Conservation (phyloP, 2,797 vertebrate species). For the Spondyliosoma cantharus region DNA sequence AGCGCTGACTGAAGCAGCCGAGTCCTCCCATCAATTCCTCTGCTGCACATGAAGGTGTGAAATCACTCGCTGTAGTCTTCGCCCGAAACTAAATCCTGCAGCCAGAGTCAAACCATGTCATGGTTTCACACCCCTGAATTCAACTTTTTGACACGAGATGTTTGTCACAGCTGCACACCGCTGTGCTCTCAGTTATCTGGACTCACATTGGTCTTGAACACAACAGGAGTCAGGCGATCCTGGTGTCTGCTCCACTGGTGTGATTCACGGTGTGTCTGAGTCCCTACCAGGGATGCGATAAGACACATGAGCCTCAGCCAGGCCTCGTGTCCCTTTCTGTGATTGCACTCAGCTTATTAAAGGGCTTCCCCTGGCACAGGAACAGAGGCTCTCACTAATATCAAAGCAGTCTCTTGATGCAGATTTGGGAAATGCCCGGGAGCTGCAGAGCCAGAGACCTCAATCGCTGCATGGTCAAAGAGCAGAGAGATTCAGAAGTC, state of each 20-base stretch:
- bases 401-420: slow-evolving; percentile 67
- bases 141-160: slow-evolving; percentile 7
- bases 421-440: slow-evolving; percentile 54
- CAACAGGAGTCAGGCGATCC: slow-evolving; percentile 24
- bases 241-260: slow-evolving; percentile 35
- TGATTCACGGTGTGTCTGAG: slow-evolving; percentile 26
- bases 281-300: slow-evolving; percentile 32
- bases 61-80: slow-evolving; percentile 22
- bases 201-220: slow-evolving; percentile 5
- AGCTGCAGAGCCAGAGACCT: slow-evolving; percentile 52
- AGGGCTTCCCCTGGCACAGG: slow-evolving; percentile 63
- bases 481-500: slow-evolving; percentile 39
- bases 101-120: slow-evolving; percentile 3
- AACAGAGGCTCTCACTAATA: slow-evolving; percentile 66
- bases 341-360: slow-evolving; percentile 62
- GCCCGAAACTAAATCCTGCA: slow-evolving; percentile 24
- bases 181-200: background rate
- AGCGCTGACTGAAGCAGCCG: background rate
- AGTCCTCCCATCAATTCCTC: slow-evolving; percentile 14
- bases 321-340: slow-evolving; percentile 38
- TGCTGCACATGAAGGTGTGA: slow-evolving; percentile 37
- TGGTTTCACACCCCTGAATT: slow-evolving; percentile 17
- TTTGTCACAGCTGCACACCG: slow-evolving; percentile 7
- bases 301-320: slow-evolving; percentile 41
- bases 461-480: slow-evolving; percentile 36